Evolutionary conservation across 2,888 invertebrate species (phyloP), one percentile per base, ranked within the genome.

Genomic region (Prenolepis imparis): DNA sequence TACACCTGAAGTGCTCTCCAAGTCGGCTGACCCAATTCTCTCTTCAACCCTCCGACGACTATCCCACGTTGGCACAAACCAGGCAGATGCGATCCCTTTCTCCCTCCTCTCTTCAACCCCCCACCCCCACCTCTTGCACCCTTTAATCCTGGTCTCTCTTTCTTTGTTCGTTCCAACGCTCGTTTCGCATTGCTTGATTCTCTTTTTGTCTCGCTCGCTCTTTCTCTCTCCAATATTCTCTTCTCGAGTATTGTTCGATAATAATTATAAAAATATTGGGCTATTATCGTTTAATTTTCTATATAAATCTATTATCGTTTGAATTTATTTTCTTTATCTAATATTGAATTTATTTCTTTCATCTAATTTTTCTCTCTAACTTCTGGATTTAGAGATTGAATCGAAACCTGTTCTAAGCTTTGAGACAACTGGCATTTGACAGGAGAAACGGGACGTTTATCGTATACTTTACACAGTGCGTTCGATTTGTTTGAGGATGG

Each of bases 11-110:
- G 93, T 89, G 89, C 91, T 84, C 93, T 93, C 89, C 88, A 92
- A 92, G 88, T 91, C 87, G 90, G 89, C 92, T 93, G 93, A 93
- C 93, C 93, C 93, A 93, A 93, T 93, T 93, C 93, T 88, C 89
- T 87, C 9, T 86, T 66, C 70, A 84, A 82, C 66, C 70, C 85
- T 80, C 81, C 63, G 63, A 68, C 86, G 84, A 74, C 87, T 52
- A 52, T n/a, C 8, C 86, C 75, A 77, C 78, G 85, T 86, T 87
- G 70, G 41, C 61, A 63, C 28, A 70, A 86, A 82, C 86, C 84
- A 85, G 86, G 82, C 85, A 87, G 88, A 89, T 88, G 80, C 88
- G 86, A 72, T 70, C 41, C 57, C 77, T n/a, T n/a, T 70, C 57
- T 55, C 61, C 39, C 24, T 67, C 15, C 57, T 55, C 55, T 72